Conservation (phyloP, 1,140 invertebrate species). For the Campodea augens region DNA sequence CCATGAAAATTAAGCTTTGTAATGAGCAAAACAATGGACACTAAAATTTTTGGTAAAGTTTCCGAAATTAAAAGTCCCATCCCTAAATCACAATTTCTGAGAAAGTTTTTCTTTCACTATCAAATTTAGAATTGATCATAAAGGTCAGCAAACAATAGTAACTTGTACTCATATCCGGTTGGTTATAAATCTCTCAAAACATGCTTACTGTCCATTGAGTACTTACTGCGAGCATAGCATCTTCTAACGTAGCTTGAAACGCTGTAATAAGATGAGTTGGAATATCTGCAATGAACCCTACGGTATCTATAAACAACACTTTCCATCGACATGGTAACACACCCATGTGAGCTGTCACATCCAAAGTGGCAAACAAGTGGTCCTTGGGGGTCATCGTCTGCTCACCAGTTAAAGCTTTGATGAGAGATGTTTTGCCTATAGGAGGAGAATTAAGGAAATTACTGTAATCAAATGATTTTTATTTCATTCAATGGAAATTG, state of each 20-base stretch:
- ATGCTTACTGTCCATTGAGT: constrained; percentile 1
- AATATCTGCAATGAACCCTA: constrained; percentile 80
- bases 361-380: constrained; percentile 74
- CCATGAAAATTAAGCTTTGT: no score
- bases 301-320: constrained; percentile 65
- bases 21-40: no score
- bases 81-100: no score
- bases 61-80: no score
- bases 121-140: no score
- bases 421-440: constrained; percentile 56
- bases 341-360: constrained; percentile 60
- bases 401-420: constrained; percentile 56
- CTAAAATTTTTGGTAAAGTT: no score
- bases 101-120: no score
- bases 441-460: constrained; percentile 3
- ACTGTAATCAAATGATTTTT: no score
- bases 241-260: constrained; percentile 66
- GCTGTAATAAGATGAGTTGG: constrained; percentile 62
- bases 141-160: no score
- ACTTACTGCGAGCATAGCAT: constrained; percentile 46
- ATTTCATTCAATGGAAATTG: no score
- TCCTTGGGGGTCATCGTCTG: constrained; percentile 43
- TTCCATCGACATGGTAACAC: constrained; percentile 42
- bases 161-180: no score
- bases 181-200: background rate